Base-by-base conservation (phyloP, 1,140 invertebrate species). In the Lycorma delicatula region DNA sequence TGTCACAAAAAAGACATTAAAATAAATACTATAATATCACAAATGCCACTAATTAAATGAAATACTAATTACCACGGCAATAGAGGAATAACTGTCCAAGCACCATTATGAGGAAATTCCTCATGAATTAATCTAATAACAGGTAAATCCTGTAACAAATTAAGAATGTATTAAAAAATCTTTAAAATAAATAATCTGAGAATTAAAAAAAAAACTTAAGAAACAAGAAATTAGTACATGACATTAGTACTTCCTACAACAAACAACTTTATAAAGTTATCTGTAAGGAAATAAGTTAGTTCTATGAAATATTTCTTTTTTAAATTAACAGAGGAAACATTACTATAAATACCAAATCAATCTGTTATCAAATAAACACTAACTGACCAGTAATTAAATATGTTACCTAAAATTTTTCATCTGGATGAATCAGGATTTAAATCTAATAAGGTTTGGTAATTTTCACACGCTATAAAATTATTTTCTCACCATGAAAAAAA, bases 21-120 rank as follows among this genome's bases (percentile, higher is more conserved):
- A 60, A 38, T 34, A 41, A 44, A 12, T 29, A 27, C 26, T 16
- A 7, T 44, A 1, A 26, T 13, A 54, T 2, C 3, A 2, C 12
- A 63, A 27, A 51, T 41, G 6, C 7, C 18, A 44, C 22, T 11
- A 34, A 12, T 29, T 27, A 18, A 20, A 11, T 59, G 36, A 59
- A 36, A 67, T 70, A 58, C 50, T 28, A 59, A 63, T 66, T 81
- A 75, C 72, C 75, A 63, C 36, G 75, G 66, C 58, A 86, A 65
- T 28, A 86, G 63, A 51, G 83, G 81, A 60, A 81, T 68, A 60
- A 86, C 68, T n/a, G 81, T 85, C 84, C 84, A 88, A 16, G 75
- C 73, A 60, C 81, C 81, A 48, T 68, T 62, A 62, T 79, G 71
- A 59, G 80, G 74, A 68, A 81, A 77, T 63, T 82, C 73, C 68